phyloP scores from a whole-genome alignment of 2,113 vertebrate genomes.

The Recurvirostra avosetta region DNA sequence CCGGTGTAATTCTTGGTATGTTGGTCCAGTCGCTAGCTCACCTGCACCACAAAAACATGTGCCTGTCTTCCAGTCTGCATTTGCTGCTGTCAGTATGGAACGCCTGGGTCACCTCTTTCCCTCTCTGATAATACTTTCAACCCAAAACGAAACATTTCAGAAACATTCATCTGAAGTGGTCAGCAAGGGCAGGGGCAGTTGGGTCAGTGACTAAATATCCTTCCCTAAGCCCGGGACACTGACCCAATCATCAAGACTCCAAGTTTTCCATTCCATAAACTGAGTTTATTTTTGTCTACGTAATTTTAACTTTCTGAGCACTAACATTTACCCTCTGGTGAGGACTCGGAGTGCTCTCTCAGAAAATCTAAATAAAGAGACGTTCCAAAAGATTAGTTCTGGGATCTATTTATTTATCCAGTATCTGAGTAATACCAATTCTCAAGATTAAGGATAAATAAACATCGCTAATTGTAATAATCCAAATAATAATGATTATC shows the following conservation, averaged over 20 bases:
- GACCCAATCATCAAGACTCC: not conserved
- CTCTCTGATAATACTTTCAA: not conserved
- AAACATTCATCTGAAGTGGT: not conserved
- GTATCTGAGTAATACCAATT: not conserved
- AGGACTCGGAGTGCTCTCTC: slow-evolving; percentile 6
- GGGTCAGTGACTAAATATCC: not conserved
- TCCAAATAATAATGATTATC: slow-evolving; percentile 11
- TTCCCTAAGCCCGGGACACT: not conserved
- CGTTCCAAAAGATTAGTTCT: not conserved
- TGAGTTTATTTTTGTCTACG: slow-evolving; percentile 42
- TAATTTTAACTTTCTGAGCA: slow-evolving; percentile 32
- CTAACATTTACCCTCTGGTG: slow-evolving; percentile 32
- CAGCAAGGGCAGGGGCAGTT: not conserved
- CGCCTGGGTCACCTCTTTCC: not conserved
- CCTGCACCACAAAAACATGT: not conserved
- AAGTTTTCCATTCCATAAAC: not conserved
- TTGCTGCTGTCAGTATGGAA: not conserved
- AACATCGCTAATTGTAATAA: slow-evolving; percentile 3
- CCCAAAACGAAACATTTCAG: not conserved
- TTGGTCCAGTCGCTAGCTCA: not conserved
- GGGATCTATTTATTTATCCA: not conserved
- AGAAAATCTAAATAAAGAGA: slow-evolving; percentile 39
- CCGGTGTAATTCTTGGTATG: not conserved
- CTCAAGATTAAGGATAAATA: slow-evolving; percentile 29
- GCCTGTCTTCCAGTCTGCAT: not conserved